These are phyloP conservation scores for Talpa occidentalis DNA, from an alignment of 2,113 vertebrate genomes.

Conservation along the genomic window DNA sequence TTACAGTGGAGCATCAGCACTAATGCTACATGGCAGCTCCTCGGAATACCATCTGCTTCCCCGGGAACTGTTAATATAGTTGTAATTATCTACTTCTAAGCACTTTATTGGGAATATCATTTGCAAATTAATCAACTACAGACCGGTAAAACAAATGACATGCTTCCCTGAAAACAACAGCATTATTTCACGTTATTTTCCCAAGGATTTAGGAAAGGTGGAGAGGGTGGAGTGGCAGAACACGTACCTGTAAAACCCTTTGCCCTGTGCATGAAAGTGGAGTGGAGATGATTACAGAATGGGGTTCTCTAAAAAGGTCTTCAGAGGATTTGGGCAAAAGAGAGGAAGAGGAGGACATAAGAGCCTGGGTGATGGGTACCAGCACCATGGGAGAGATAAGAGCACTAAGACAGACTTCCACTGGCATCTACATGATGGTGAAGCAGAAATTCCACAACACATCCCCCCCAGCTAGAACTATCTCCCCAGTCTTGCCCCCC, in stretches of 20 bases:
- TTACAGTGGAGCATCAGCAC: conserved; percentile 95
- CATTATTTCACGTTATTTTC: conserved; percentile 86
- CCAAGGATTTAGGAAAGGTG: conserved; percentile 78
- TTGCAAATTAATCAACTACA: conserved; percentile 97
- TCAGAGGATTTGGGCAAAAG: background rate
- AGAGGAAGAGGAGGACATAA: background rate
- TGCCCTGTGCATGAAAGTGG: background rate
- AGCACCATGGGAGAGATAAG: background rate
- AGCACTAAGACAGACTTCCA: background rate
- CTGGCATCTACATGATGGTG: accelerated
- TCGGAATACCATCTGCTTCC: conserved; percentile 98
- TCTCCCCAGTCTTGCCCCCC: background rate
- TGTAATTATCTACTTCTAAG: conserved; percentile 99
- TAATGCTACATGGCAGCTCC: conserved; percentile 98
- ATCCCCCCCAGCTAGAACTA: accelerated
- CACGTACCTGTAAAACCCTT: background rate
- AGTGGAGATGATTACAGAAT: background rate
- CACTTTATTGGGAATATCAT: conserved; percentile 98
- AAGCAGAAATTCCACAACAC: background rate
- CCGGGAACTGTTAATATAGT: conserved; percentile 98
- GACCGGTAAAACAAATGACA: conserved; percentile 93
- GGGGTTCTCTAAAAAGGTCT: background rate
- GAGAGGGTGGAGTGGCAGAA: background rate
- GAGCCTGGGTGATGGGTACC: background rate
- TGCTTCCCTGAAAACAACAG: conserved; percentile 88